A percentile compares a stretch with the other conserved stretches of the same genome.
Evolutionary conservation across 2,888 invertebrate species (phyloP).

Genomic region (Entomobrya proxima): DNA sequence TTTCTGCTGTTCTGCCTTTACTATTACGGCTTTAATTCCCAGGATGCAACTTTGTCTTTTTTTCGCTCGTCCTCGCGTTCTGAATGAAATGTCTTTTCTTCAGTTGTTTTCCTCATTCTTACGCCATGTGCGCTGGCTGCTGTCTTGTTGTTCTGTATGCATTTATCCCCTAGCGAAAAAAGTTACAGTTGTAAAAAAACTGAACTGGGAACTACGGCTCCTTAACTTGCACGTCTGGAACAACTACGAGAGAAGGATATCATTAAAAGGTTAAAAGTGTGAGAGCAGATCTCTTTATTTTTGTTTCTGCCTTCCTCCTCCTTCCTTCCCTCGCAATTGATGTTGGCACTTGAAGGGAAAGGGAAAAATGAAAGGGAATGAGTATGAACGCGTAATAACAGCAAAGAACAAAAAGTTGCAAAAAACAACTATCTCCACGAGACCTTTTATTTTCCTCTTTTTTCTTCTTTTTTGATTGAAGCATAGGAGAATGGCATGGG

Average conservation of each 20-base stretch:
- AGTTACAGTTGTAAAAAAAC: constrained; percentile 35
- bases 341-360: constrained; percentile 33
- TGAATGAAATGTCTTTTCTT: constrained; percentile 39
- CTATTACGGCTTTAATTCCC: constrained; percentile 32
- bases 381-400: not conserved
- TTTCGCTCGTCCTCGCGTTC: not conserved
- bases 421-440: constrained; percentile 26
- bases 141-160: constrained; percentile 8
- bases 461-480: not conserved
- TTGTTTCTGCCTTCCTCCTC: not conserved
- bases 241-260: constrained; percentile 7
- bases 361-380: not conserved
- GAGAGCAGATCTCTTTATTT: constrained; percentile 20
- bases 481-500: not conserved
- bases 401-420: not conserved
- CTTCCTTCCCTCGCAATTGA: constrained; percentile 33
- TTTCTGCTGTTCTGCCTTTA: constrained; percentile 2
- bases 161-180: not conserved
- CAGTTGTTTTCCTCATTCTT: not conserved
- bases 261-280: constrained; percentile 55
- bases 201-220: constrained; percentile 6
- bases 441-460: constrained; percentile 7
- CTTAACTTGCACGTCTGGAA: not conserved
- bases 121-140: too few species aligned
- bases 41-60: constrained; percentile 39